Base-by-base conservation (phyloP, 1,140 invertebrate genomes). In the Pomacea maculata region DNA sequence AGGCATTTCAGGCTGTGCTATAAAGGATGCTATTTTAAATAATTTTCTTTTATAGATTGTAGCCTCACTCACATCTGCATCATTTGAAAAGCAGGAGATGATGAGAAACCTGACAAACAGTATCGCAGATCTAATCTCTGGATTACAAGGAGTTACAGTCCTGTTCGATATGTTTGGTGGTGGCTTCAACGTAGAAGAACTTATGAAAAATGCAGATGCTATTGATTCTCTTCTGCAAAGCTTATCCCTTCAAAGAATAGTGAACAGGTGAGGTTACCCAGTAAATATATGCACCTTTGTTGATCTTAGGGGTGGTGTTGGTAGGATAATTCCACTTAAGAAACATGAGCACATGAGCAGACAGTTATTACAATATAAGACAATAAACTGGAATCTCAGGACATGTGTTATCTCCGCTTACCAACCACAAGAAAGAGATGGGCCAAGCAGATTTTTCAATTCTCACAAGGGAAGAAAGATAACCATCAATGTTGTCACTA, bases 181-280 rank as follows among this genome's bases (percentile, higher is more conserved):
- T n/a, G 79, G 75, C 55, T 64, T 83, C 14, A 68, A 82, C 75
- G 3, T 80, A 12, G 70, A 83, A 12, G 34, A 45, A 29, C 45
- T 85, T 6, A 73, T 73, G 57, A 17, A 80, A 0, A 81, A 83
- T 70, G 71, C 73, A 45, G 75, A 74, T 34, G 29, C 77, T 12
- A 78, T 83, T 64, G 82, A 83, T 73, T 55, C 63, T 9, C 67
- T 80, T 34, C 17, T 80, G n/a, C 19, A 72, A 10, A 64, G 72
- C 12, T 63, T 34, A n/a, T 70, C 77, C 64, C 25, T 78, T 12
- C 65, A 78, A 14, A 68, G 57, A 25, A 78, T 78, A 25, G 77
- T 57, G 3, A 54, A 70, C 65, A 78, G 77, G 77, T 78, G 19
- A 55, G 68, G 15, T 70, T 70, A 11, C 34, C 34, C 6, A 6